phyloP scores from a whole-genome alignment of 2,113 vertebrate genomes.

The Deroptyus accipitrinus region DNA sequence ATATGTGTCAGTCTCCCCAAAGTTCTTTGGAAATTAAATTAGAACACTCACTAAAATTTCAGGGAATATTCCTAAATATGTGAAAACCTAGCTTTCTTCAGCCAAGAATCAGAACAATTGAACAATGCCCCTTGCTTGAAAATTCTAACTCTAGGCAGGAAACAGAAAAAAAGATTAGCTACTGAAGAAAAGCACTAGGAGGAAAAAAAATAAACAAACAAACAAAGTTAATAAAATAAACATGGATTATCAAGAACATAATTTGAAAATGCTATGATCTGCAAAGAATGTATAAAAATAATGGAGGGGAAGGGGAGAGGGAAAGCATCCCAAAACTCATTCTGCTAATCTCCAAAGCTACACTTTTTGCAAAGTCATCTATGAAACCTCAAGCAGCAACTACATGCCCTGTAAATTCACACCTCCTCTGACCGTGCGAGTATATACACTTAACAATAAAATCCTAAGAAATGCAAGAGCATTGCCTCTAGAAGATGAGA shows the following conservation, averaged over 20 bases:
- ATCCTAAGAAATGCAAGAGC: not conserved
- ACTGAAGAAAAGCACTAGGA: not conserved
- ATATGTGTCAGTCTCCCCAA: not conserved
- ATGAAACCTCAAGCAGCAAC: not conserved
- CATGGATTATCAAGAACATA: not conserved
- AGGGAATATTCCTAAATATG: not conserved
- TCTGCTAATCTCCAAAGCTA: not conserved
- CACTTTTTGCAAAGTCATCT: constrained; percentile 7
- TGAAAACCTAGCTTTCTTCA: not conserved
- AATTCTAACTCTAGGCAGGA: not conserved
- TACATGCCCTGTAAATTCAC: not conserved
- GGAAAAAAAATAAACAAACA: not conserved
- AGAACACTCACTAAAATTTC: not conserved
- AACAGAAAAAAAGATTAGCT: not conserved
- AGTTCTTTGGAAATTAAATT: not conserved
- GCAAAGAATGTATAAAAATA: not conserved
- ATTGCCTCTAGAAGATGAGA: not conserved
- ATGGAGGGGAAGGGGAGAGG: too few species aligned
- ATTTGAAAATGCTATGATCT: not conserved
- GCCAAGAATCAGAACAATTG: not conserved
- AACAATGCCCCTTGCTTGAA: not conserved
- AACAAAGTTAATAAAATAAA: not conserved
- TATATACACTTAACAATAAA: not conserved
- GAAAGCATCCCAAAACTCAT: too few species aligned
- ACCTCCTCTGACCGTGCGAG: not conserved